These are phyloP conservation scores for Megaleporinus macrocephalus DNA, from an alignment of 2,113 vertebrate genomes.

Conservation along the genomic window DNA sequence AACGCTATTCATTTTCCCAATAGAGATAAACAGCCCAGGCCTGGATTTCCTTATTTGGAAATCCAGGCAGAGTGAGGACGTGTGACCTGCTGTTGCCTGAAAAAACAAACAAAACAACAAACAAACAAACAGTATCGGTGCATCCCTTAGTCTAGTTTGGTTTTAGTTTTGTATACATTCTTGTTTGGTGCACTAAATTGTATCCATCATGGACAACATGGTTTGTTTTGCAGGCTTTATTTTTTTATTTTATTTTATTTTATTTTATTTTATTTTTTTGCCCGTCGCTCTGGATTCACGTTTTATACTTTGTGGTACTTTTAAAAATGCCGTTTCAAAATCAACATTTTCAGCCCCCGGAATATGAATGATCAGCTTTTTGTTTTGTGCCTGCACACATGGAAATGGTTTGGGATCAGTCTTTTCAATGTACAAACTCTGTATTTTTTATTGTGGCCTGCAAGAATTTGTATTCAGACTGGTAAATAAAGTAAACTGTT, in stretches of 20 bases:
- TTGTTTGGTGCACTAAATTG: constrained; percentile 77
- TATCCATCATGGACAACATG: constrained; percentile 70
- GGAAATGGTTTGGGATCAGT: constrained; percentile 53
- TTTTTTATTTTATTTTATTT: constrained; percentile 36
- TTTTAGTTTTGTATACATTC: constrained; percentile 63
- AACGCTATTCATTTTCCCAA: no score
- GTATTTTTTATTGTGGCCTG: constrained; percentile 58
- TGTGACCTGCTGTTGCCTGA: no score
- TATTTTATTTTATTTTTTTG: constrained; percentile 40
- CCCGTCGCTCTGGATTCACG: constrained; percentile 45
- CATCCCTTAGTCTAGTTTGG: not conserved
- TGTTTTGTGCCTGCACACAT: constrained; percentile 50
- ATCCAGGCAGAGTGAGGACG: no score
- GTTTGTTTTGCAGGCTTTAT: constrained; percentile 53
- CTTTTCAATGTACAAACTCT: constrained; percentile 57
- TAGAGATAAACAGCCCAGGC: no score
- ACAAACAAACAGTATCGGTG: not conserved
- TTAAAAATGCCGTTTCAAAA: constrained; percentile 18
- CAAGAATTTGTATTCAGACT: constrained; percentile 56
- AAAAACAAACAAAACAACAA: not conserved
- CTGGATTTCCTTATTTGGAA: no score
- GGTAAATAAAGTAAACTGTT: constrained; percentile 57
- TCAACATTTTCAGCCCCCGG: constrained; percentile 40
- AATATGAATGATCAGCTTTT: constrained; percentile 47
- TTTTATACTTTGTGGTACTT: constrained; percentile 53